These are phyloP conservation scores for Ormyrus rosae DNA, from an alignment of 2,888 invertebrate species.

Conservation along the genomic window DNA sequence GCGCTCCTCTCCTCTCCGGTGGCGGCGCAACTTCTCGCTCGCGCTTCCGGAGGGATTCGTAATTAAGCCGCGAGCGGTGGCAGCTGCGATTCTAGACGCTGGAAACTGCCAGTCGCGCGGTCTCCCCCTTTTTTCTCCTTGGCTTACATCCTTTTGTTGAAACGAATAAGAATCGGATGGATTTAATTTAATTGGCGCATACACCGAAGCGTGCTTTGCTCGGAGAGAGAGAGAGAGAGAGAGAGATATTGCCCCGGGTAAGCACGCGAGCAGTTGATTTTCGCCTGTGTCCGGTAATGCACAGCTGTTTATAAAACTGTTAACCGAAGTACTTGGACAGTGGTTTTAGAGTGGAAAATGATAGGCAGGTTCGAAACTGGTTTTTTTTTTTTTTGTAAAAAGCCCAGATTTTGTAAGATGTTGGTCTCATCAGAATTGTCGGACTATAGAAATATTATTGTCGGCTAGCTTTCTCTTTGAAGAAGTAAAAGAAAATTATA, in stretches of 20 bases:
- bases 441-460: too few species aligned
- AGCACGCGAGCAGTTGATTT: conserved; percentile 25
- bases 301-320: background rate
- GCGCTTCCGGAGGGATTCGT: conserved; percentile 59
- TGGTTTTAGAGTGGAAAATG: background rate
- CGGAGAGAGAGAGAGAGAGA: conserved; percentile 4
- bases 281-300: conserved; percentile 10
- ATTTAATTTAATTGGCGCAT: conserved; percentile 34
- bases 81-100: conserved; percentile 2
- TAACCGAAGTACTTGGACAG: background rate
- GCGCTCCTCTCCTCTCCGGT: background rate
- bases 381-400: too few species aligned
- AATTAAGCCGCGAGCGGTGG: conserved; percentile 64
- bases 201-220: too few species aligned
- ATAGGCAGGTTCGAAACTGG: too few species aligned
- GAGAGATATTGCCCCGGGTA: background rate
- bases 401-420: too few species aligned
- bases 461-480: too few species aligned
- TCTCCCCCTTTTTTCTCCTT: too few species aligned
- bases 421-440: too few species aligned
- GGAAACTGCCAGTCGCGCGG: too few species aligned
- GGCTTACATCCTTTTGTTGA: too few species aligned
- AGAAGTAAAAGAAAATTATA: too few species aligned
- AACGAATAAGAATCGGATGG: background rate
- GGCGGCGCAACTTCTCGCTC: conserved; percentile 57